Conservation (phyloP, 2,113 vertebrate species). For the Catharus fuscescens region DNA sequence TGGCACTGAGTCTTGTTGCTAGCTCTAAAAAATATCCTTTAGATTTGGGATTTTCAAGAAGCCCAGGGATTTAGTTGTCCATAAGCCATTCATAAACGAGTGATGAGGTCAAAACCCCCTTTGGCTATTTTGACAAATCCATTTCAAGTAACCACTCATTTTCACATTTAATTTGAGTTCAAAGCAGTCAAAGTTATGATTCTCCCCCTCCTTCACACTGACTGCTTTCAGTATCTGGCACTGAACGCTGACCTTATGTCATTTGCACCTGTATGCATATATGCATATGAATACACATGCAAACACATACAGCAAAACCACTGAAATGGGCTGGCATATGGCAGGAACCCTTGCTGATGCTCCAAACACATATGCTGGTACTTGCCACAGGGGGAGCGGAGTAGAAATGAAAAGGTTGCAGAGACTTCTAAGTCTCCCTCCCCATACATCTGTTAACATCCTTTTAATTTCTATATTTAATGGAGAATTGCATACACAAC, state of each 20-base stretch:
- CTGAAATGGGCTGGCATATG: constrained; percentile 20
- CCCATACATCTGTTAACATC: background rate
- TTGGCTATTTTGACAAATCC: constrained; percentile 63
- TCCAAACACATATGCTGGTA: background rate
- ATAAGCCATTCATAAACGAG: constrained; percentile 1
- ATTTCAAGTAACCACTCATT: constrained; percentile 49
- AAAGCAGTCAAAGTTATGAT: constrained; percentile 50
- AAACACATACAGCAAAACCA: background rate
- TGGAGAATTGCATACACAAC: background rate
- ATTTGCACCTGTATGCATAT: constrained; percentile 32
- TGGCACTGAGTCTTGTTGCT: background rate
- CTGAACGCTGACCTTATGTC: constrained; percentile 46
- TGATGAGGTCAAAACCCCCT: constrained; percentile 41
- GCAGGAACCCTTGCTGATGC: background rate
- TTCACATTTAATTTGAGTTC: constrained; percentile 65
- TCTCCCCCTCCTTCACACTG: background rate
- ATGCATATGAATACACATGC: constrained; percentile 34
- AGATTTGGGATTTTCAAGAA: constrained; percentile 53
- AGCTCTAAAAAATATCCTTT: constrained; percentile 27
- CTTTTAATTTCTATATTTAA: background rate
- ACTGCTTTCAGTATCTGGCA: constrained; percentile 42
- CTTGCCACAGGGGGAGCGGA: background rate
- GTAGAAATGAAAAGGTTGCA: background rate
- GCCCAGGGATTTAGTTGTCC: constrained; percentile 36
- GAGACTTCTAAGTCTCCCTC: background rate